These are phyloP conservation scores for Pseudoatta argentina DNA, from an alignment of 1,140 invertebrate genomes.

Conservation along the genomic window DNA sequence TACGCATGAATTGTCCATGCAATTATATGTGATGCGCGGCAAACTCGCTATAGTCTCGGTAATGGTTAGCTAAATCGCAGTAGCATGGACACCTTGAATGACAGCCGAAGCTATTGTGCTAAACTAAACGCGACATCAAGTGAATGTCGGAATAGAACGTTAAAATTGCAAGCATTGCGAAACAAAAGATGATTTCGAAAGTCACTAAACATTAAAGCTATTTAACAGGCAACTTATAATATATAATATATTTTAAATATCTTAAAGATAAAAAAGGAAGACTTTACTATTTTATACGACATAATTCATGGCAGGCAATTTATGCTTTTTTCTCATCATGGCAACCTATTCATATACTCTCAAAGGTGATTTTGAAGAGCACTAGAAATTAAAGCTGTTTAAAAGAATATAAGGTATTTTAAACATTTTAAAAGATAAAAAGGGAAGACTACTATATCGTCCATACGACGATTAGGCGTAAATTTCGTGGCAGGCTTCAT, in stretches of 20 bases:
- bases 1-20: conserved; percentile 71
- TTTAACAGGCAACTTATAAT: too few species aligned
- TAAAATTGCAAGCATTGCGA: neutral
- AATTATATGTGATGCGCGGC: conserved; percentile 68
- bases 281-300: too few species aligned
- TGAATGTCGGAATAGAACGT: neutral
- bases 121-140: conserved; percentile 24
- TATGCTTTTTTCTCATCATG: too few species aligned
- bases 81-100: conserved; percentile 38
- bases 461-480: neutral
- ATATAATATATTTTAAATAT: too few species aligned
- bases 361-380: too few species aligned
- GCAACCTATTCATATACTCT: too few species aligned
- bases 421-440: neutral
- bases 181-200: neutral
- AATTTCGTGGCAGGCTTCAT: neutral
- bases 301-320: too few species aligned
- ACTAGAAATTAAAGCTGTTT: neutral
- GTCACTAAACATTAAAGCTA: neutral
- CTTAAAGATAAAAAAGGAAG: too few species aligned
- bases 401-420: neutral
- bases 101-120: conserved; percentile 19
- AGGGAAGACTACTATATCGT: neutral
- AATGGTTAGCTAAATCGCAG: conserved; percentile 65
- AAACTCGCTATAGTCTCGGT: conserved; percentile 62